A percentile compares a stretch with the other conserved stretches of the same genome.
Conservation (phyloP, 1,140 invertebrate genomes). For the Trichogramma pretiosum region DNA sequence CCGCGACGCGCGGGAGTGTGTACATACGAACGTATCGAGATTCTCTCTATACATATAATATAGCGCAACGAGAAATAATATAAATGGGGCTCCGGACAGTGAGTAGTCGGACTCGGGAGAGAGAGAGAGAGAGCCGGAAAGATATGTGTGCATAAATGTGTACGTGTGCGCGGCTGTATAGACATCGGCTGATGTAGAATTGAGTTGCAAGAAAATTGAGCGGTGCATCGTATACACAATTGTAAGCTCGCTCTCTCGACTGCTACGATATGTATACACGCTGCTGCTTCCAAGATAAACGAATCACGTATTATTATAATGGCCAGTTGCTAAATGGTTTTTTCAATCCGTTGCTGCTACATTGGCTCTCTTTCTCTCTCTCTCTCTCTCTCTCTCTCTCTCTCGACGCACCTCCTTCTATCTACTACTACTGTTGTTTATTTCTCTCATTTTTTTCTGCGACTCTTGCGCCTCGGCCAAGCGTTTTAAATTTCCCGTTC, state of each 20-base stretch:
- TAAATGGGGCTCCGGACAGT: too few relatives aligned
- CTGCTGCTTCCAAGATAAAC: constrained; percentile 40
- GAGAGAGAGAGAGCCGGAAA: constrained; percentile 8
- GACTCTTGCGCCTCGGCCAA: too few relatives aligned
- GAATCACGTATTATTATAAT: constrained; percentile 50
- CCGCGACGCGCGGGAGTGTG: too few relatives aligned
- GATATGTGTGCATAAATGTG: not conserved
- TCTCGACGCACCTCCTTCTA: too few relatives aligned
- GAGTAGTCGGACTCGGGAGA: not conserved
- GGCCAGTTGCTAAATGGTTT: constrained; percentile 48
- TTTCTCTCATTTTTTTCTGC: too few relatives aligned
- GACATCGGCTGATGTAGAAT: constrained; percentile 20
- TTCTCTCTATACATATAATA: too few relatives aligned
- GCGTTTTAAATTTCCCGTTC: too few relatives aligned
- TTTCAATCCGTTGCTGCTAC: constrained; percentile 44
- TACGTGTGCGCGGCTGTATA: not conserved
- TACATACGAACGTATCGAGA: too few relatives aligned
- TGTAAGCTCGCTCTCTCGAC: too few relatives aligned
- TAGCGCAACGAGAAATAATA: too few relatives aligned
- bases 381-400: constrained; percentile 7
- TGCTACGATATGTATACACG: constrained; percentile 23
- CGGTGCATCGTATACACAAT: too few relatives aligned
- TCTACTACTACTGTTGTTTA: too few relatives aligned
- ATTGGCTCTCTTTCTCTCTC: constrained; percentile 17
- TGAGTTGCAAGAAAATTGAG: constrained; percentile 23